These are phyloP conservation scores for Aeoliscus strigatus DNA, from an alignment of 2,797 vertebrate species.

Conservation along the genomic window DNA sequence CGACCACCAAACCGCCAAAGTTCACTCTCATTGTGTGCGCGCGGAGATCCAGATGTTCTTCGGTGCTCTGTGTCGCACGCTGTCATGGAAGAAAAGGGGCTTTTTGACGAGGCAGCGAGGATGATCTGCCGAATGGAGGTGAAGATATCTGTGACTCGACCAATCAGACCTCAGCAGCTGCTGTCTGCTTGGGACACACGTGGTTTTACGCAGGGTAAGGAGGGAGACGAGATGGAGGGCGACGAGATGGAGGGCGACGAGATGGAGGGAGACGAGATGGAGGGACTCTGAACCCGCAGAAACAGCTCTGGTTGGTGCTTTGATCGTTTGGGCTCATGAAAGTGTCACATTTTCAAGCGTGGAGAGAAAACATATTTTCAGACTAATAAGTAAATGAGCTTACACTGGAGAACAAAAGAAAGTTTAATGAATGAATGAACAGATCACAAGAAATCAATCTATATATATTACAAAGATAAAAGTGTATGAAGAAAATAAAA, in stretches of 20 bases:
- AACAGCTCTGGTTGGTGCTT: too few relatives aligned
- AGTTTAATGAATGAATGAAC: slow-evolving; percentile 44
- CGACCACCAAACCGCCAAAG: slow-evolving; percentile 60
- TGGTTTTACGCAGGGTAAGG: slow-evolving; percentile 9
- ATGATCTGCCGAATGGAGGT: background rate
- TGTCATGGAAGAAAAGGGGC: too few relatives aligned
- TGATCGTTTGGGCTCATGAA: too few relatives aligned
- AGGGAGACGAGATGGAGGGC: background rate
- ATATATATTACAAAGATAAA: slow-evolving; percentile 4
- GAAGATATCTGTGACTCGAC: too few relatives aligned
- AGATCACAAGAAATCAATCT: slow-evolving; percentile 1
- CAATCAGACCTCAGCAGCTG: background rate
- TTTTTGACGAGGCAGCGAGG: too few relatives aligned
- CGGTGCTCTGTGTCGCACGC: too few relatives aligned
- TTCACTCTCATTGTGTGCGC: slow-evolving; percentile 46
- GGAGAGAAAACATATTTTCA: too few relatives aligned
- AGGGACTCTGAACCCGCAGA: slow-evolving; percentile 5
- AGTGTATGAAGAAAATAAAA: background rate
- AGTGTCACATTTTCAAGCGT: too few relatives aligned
- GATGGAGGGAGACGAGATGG: background rate
- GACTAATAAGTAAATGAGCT: too few relatives aligned
- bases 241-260: too few relatives aligned
- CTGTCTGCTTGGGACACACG: slow-evolving; percentile 50
- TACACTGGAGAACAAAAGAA: background rate
- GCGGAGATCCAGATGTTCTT: background rate